A percentile compares a stretch with the other conserved stretches of the same genome.
These are phyloP conservation scores for Rhagoletis zephyria DNA, from an alignment of 1,140 invertebrate genomes.

Conservation along the genomic window DNA sequence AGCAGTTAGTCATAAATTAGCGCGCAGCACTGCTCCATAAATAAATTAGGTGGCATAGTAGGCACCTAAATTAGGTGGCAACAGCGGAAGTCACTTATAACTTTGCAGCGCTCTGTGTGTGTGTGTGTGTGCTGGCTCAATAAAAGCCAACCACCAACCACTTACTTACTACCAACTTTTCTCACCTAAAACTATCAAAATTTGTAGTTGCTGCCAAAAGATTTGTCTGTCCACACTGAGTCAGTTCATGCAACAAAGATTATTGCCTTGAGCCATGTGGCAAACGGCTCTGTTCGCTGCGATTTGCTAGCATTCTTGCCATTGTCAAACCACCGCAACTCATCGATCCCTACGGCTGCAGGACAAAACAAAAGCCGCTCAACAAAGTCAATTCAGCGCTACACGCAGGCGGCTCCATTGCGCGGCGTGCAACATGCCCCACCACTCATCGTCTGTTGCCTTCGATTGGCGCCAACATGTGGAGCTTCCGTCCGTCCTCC, in stretches of 20 bases:
- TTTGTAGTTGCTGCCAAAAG: no score
- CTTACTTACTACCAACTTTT: not conserved
- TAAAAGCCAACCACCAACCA: no score
- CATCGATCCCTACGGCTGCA: not conserved
- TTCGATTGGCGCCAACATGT: not conserved
- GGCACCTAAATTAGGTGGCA: slow-evolving; percentile 19
- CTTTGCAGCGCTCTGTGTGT: not conserved
- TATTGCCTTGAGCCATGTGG: not conserved
- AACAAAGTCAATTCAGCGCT: not conserved
- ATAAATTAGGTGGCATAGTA: not conserved
- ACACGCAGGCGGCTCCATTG: not conserved
- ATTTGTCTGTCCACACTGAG: not conserved
- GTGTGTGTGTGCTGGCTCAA: no score
- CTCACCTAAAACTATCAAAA: no score
- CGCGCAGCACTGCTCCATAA: not conserved
- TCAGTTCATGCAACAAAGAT: not conserved
- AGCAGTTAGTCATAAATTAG: no score
- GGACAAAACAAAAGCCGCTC: slow-evolving; percentile 11
- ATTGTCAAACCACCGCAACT: not conserved
- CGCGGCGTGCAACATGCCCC: not conserved
- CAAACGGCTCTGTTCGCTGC: not conserved
- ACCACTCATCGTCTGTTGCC: not conserved
- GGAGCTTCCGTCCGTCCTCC: slow-evolving; percentile 20
- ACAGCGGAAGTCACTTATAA: not conserved
- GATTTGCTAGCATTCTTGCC: not conserved